A percentile compares a stretch with the other conserved stretches of the same genome.
phyloP scores from a whole-genome alignment of 2,888 invertebrate species.

The Doris montereyensis region DNA sequence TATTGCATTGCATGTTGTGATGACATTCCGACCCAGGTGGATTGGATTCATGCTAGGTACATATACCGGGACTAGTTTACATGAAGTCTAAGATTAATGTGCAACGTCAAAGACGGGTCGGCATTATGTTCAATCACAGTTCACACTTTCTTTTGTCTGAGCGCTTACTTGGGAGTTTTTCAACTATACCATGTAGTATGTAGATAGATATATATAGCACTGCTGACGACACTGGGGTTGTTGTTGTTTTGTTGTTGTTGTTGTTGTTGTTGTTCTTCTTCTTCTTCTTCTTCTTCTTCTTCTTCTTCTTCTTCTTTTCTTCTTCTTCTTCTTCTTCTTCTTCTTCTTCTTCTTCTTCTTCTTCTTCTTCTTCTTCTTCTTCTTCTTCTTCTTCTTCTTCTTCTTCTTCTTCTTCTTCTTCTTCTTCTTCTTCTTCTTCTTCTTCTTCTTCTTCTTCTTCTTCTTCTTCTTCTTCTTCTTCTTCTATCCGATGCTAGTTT shows the following conservation, averaged over 20 bases:
- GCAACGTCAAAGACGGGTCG: no score
- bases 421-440: background rate
- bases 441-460: background rate
- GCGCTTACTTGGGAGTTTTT: background rate
- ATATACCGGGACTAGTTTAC: no score
- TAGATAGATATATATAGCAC: background rate
- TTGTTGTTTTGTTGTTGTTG: no score
- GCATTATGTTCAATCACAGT: no score
- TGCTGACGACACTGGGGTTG: no score
- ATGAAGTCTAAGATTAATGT: no score
- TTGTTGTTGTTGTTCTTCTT: background rate
- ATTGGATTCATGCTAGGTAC: no score
- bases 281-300: background rate
- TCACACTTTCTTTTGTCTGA: no score
- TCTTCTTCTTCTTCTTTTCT: background rate
- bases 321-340: background rate
- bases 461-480: background rate
- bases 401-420: background rate
- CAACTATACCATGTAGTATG: no score
- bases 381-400: background rate
- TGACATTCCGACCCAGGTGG: no score
- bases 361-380: background rate
- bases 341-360: background rate
- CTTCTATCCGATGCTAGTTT: background rate
- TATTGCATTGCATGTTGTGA: no score